These are phyloP conservation scores for Oxytorus armatus DNA, from an alignment of 2,888 invertebrate species.

Conservation along the genomic window DNA sequence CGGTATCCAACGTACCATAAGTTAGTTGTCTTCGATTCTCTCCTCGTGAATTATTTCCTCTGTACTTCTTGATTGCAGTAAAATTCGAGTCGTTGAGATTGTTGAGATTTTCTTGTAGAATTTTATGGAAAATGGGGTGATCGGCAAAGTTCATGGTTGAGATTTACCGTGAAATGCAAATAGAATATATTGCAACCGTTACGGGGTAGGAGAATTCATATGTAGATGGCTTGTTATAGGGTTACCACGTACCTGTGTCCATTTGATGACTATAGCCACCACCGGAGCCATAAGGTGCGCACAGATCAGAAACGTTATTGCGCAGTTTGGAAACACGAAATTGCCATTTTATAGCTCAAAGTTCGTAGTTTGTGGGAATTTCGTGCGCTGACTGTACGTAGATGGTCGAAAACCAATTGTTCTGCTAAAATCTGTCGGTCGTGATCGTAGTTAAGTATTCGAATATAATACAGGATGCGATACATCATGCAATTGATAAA, in stretches of 20 bases:
- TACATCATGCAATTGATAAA: background rate
- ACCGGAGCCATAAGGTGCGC: no score
- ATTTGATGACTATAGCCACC: background rate
- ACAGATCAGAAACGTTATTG: no score
- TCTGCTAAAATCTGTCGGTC: no score
- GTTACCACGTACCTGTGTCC: background rate
- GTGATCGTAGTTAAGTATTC: no score
- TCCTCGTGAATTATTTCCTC: conserved; percentile 18
- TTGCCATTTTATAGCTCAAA: no score
- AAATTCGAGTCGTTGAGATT: background rate
- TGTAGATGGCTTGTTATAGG: background rate
- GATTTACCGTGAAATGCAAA: conserved; percentile 1
- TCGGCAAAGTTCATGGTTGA: background rate
- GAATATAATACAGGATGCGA: no score
- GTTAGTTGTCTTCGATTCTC: conserved; percentile 34
- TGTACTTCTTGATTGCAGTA: conserved; percentile 4
- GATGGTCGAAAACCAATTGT: no score
- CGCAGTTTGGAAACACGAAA: no score
- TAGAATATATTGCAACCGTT: background rate
- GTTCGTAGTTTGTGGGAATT: no score
- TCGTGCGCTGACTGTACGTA: no score
- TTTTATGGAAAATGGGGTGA: background rate
- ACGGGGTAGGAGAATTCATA: background rate
- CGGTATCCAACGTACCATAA: conserved; percentile 33
- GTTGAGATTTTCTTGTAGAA: conserved; percentile 19